Evolutionary conservation across 2,888 invertebrate genomes (phyloP), one percentile per base, ranked within the genome.

Genomic region (Sesia bembeciformis): DNA sequence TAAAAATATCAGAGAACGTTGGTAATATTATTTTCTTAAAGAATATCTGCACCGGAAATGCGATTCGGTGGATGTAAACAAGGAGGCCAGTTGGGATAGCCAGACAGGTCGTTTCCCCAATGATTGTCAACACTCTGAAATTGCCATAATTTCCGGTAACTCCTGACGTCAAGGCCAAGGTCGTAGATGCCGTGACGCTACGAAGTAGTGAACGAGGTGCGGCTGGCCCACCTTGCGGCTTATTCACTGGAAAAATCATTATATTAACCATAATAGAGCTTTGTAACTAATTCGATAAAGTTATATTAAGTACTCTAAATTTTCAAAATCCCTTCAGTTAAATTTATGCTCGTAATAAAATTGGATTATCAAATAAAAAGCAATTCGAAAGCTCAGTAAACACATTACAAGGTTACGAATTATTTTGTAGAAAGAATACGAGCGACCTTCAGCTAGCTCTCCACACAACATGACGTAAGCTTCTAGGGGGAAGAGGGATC

Each of bases 211-310:
- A 50, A 61, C 58, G 56, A 68, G 80, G 80, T 69, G 77, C 70
- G 78, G 77, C 62, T 57, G 69, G 57, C 70, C 69, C 67, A 72
- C 78, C 75, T 77, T 70, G 71, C 65, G 66, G 65, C 23, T 67
- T 67, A 66, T 63, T 63, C 61, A 58, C 54, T 62, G 63, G 57
- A 53, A 68, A 66, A 73, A 71, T 66, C 65, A 63, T 71, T 70
- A 72, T 23, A 23, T 67, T 65, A 55, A 51, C 59, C 60, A 60
- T 63, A 64, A 66, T 64, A 53, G 54, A 55, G 54, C 23, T 23
- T 23, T 23, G 23, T 23, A 23, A 23, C 23, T 23, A 23, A 23
- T 23, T 23, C 23, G 1, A 23, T 23, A 1, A 23, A 23, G 23
- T 23, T 23, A 23, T 23, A 23, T 23, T 23, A 23, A 1, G 2